Conservation (phyloP, 1,140 invertebrate genomes). For the Neodiprion pinetum region DNA sequence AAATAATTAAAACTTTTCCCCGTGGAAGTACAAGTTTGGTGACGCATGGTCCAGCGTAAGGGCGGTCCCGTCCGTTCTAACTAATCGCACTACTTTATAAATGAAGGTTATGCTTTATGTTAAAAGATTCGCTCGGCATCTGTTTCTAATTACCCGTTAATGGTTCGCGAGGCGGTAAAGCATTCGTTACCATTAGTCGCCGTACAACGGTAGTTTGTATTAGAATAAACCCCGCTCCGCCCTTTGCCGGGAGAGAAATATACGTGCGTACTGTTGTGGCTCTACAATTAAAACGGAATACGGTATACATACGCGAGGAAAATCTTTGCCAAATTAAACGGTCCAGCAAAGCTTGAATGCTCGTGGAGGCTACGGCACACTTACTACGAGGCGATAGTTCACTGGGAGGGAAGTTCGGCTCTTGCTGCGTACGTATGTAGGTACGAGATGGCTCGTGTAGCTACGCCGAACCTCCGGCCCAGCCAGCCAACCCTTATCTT, state of each 20-base stretch:
- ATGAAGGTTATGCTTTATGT: constrained; percentile 64
- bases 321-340: constrained; percentile 1
- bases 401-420: not conserved
- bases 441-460: not conserved
- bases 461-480: not conserved
- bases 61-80: constrained; percentile 50
- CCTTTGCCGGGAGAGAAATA: not conserved
- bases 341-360: not conserved
- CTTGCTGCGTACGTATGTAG: not conserved
- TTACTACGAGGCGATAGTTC: not conserved
- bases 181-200: constrained; percentile 57
- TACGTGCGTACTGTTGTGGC: not conserved
- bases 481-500: constrained; percentile 51
- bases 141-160: constrained; percentile 65
- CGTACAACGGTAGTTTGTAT: constrained; percentile 16
- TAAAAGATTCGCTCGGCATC: constrained; percentile 64
- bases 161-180: constrained; percentile 53
- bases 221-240: not conserved
- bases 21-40: constrained; percentile 51
- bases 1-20: constrained; percentile 65
- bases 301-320: not conserved
- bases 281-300: constrained; percentile 2
- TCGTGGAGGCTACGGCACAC: not conserved
- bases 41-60: constrained; percentile 53
- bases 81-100: constrained; percentile 61